Percentiles rank a stretch among this genome's conserved stretches.
Conservation (phyloP, 2,888 invertebrate genomes). For the Pheosia gnoma region DNA sequence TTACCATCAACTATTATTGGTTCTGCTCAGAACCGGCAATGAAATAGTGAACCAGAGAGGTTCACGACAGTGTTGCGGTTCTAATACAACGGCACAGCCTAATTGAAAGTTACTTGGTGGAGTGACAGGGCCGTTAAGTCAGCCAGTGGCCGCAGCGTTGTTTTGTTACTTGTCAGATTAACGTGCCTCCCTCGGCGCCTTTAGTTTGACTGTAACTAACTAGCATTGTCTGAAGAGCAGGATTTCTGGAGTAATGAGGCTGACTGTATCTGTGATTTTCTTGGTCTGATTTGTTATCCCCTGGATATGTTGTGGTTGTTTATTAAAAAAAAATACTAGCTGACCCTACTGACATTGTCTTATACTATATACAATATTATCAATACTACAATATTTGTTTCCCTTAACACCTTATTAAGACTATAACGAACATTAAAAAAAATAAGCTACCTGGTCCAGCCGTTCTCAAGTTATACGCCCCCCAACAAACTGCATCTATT, state of each 20-base stretch:
- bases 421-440: too few species aligned
- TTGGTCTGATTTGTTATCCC: conserved; percentile 21
- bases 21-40: conserved; percentile 23
- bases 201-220: conserved; percentile 52
- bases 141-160: conserved; percentile 44
- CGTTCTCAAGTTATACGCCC: too few species aligned
- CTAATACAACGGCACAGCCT: conserved; percentile 48
- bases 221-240: conserved; percentile 53
- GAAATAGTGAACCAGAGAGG: conserved; percentile 20
- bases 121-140: conserved; percentile 62
- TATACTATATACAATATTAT: too few species aligned
- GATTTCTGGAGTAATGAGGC: conserved; percentile 41
- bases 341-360: too few species aligned
- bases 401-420: too few species aligned
- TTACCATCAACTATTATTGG: conserved; percentile 17
- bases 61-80: conserved; percentile 34
- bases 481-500: too few species aligned
- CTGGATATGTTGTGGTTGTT: neutral
- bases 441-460: too few species aligned
- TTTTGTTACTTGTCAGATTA: conserved; percentile 70
- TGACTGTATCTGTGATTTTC: conserved; percentile 28
- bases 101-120: conserved; percentile 67
- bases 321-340: too few species aligned
- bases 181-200: conserved; percentile 60
- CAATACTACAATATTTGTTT: too few species aligned